Conservation (phyloP, 2,888 invertebrate genomes). For the Pristionchus mayeri region DNA sequence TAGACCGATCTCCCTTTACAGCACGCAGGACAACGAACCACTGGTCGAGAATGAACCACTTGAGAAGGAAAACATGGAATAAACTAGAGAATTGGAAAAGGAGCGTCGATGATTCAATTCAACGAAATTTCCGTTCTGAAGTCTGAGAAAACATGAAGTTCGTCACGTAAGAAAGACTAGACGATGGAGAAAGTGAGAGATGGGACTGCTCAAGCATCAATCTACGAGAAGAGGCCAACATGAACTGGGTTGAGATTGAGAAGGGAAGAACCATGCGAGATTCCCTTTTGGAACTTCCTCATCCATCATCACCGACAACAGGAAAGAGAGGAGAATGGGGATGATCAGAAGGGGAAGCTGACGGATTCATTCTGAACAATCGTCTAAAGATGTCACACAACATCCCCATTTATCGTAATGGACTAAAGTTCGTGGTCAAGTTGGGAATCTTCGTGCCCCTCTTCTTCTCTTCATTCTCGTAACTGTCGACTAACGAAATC, state of each 20-base stretch:
- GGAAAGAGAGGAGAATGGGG: background rate
- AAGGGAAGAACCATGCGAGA: background rate
- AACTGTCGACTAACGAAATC: constrained; percentile 35
- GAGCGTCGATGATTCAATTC: constrained; percentile 3
- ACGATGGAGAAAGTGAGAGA: background rate
- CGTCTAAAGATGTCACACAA: no score
- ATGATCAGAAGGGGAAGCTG: background rate
- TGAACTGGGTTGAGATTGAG: background rate
- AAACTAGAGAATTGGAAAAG: no score
- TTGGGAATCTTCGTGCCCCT: no score
- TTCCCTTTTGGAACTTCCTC: background rate
- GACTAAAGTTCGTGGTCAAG: no score
- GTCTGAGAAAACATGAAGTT: constrained; percentile 12
- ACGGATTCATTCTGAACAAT: no score
- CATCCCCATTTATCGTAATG: no score
- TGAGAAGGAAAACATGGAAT: no score
- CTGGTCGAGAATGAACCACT: no score
- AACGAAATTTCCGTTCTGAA: background rate
- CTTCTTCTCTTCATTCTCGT: constrained; percentile 20
- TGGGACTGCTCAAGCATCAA: background rate
- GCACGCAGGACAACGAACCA: no score
- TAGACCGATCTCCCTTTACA: no score
- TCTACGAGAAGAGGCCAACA: background rate
- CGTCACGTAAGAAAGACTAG: background rate
- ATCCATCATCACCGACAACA: background rate